These are phyloP conservation scores for Clavelina lepadiformis DNA, from an alignment of 23 tunicate species.

Conservation along the genomic window DNA sequence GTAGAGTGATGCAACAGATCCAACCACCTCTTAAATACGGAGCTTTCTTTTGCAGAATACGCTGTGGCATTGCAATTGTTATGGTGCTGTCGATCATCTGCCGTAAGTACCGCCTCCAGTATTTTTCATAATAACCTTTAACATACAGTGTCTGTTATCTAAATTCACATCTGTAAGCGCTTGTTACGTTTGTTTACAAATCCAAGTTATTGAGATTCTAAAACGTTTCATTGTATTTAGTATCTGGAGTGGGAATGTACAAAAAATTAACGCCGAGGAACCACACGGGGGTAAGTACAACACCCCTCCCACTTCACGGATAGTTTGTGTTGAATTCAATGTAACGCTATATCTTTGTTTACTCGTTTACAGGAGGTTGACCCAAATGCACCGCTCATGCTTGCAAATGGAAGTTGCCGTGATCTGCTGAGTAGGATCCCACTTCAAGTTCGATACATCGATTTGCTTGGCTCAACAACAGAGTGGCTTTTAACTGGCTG, in stretches of 20 bases:
- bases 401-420: constrained; percentile 55
- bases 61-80: constrained; percentile 23
- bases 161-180: too few species aligned
- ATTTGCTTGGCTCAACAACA: constrained; percentile 46
- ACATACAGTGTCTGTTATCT: too few species aligned
- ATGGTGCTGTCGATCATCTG: constrained; percentile 41
- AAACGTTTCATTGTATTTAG: constrained; percentile 22
- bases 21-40: neutral
- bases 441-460: constrained; percentile 21
- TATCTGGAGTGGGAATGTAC: constrained; percentile 28
- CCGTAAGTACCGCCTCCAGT: too few species aligned
- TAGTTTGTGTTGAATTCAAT: too few species aligned
- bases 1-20: constrained; percentile 5
- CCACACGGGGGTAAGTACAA: constrained; percentile 20
- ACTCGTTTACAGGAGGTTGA: neutral
- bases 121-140: too few species aligned
- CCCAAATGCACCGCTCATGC: constrained; percentile 2
- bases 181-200: too few species aligned
- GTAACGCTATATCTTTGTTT: neutral
- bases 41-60: constrained; percentile 4
- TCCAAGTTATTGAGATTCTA: too few species aligned
- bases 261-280: constrained; percentile 27
- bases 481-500: constrained; percentile 79
- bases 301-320: too few species aligned
- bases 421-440: constrained; percentile 53